Base-by-base conservation (phyloP, 1,140 invertebrate genomes). In the Neelides sp. region DNA sequence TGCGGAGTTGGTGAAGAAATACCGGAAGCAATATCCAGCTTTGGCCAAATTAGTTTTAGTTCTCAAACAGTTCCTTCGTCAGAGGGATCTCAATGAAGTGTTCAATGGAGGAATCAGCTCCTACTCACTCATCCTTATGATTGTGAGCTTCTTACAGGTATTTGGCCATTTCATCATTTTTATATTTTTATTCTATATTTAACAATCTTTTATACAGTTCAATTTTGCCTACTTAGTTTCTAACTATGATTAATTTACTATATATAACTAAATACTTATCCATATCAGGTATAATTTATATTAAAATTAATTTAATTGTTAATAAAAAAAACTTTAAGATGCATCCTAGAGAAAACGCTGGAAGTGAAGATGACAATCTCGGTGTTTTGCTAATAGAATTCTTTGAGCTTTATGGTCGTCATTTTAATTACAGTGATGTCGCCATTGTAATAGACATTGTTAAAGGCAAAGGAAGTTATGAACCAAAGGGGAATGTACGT, bases 31-130 rank as follows among this genome's bases (percentile, higher is more conserved):
- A 50, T 97, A 80, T 73, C 90, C 90, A 20, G 80, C 83, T 47
- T 73, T 98, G 53, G 80, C 85, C 22, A 94, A 93, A 64, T 74
- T 98, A 61, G 91, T 97, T 55, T 82, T 97, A 70, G 91, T 97
- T 44, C 75, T 98, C 54, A 98, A 98, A 72, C 92, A 97, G 72
- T 98, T 96, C 73, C 78, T 98, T 48, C 73, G 95, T 42, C 87
- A 97, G 71, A 78, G 93, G 68, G 90, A 96, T 75, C 77, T 98
- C 61, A 98, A 98, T 72, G 93, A 98, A 78, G 94, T 98, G 40
- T 98, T 95, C 72, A 96, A 91, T 43, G 93, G 95, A 59, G 95
- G 95, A 66, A 95, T 98, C 63, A 93, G 91, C 57, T 98, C 93
- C 32, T 99, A 99, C 71, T 92, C 91, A 66, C 78, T 99, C 57